A percentile compares a stretch with the other conserved stretches of the same genome.
Evolutionary conservation across 2,113 vertebrate species (phyloP).

Genomic region (Cardinalis cardinalis): DNA sequence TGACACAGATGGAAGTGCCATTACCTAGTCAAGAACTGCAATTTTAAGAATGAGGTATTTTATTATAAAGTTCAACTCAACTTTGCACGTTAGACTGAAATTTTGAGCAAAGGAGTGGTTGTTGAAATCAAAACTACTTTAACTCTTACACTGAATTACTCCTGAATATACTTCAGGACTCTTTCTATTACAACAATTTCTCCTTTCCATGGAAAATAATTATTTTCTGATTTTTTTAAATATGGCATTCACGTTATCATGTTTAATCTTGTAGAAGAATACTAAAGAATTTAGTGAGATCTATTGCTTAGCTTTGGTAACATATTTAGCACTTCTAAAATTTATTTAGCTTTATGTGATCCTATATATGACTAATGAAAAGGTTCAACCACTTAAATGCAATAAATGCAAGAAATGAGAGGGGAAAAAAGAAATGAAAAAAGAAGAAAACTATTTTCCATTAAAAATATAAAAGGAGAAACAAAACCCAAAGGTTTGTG

Average conservation of each 20-base stretch:
- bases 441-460: not conserved
- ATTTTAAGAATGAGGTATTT: not conserved
- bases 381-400: not conserved
- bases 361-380: not conserved
- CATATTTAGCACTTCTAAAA: not conserved
- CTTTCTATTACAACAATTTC: not conserved
- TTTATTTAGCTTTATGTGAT: not conserved
- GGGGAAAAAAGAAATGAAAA: fast-evolving
- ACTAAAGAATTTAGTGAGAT: not conserved
- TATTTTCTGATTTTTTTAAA: not conserved
- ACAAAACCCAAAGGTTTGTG: not conserved
- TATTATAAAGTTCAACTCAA: not conserved
- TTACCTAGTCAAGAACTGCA: not conserved
- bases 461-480: no score
- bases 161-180: not conserved
- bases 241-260: not conserved
- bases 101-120: not conserved
- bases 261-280: not conserved
- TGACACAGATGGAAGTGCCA: not conserved
- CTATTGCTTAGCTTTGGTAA: not conserved
- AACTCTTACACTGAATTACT: not conserved
- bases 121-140: not conserved
- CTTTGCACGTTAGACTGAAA: not conserved
- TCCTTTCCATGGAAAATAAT: not conserved
- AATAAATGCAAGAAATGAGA: not conserved